These are phyloP conservation scores for Pygoscelis adeliae DNA, from an alignment of 2,113 vertebrate genomes.

Conservation along the genomic window DNA sequence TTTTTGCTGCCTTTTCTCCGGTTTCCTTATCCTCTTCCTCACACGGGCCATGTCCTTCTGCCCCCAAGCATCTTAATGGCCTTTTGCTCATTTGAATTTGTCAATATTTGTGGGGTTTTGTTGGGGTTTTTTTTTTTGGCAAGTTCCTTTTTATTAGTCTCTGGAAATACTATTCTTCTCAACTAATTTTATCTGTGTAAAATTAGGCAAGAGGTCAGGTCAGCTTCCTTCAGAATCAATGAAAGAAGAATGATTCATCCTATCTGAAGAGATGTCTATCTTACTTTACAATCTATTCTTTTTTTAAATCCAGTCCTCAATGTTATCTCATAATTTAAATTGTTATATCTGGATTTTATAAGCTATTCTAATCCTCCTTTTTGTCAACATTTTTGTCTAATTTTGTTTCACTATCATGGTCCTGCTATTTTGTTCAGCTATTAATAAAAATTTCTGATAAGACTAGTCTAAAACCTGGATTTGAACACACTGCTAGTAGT, in stretches of 20 bases:
- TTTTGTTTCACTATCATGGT: not conserved
- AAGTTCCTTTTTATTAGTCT: not conserved
- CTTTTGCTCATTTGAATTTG: not conserved
- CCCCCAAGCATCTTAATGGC: not conserved
- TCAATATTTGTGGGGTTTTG: not conserved
- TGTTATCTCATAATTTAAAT: not conserved
- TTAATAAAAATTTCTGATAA: not conserved
- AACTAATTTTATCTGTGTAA: not conserved
- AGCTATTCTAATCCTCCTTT: not conserved
- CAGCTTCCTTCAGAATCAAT: not conserved
- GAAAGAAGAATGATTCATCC: not conserved
- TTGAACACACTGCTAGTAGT: not conserved
- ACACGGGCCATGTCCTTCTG: not conserved
- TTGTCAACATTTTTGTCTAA: not conserved
- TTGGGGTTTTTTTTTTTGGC: accelerated
- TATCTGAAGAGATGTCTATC: not conserved
- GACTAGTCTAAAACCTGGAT: not conserved
- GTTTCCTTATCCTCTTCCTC: not conserved
- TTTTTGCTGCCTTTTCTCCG: not conserved
- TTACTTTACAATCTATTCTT: not conserved
- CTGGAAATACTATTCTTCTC: not conserved
- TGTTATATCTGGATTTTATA: not conserved
- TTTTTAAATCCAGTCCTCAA: not conserved
- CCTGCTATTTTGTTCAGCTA: not conserved
- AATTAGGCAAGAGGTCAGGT: not conserved